Conservation (phyloP, 1,140 invertebrate species). For the Neodiprion virginianus region DNA sequence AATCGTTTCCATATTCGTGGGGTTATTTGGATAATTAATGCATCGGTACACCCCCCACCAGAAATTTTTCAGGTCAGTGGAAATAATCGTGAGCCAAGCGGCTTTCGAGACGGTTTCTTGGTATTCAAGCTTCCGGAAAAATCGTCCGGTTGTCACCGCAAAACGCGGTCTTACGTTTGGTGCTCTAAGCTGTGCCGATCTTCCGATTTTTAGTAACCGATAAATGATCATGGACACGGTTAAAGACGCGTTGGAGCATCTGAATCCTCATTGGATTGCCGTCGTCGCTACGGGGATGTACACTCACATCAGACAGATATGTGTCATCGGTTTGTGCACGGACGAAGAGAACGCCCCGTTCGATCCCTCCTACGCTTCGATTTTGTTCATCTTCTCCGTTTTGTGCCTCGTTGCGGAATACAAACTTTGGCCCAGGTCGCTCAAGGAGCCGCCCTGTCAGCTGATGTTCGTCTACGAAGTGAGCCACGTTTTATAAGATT, state of each 20-base stretch:
- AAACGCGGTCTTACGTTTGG: too few species aligned
- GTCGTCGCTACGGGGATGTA: conserved; percentile 54
- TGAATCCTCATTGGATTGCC: conserved; percentile 55
- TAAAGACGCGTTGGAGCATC: conserved; percentile 41
- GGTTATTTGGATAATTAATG: background rate
- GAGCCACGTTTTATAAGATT: conserved; percentile 8
- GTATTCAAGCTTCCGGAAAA: too few species aligned
- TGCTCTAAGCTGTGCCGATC: too few species aligned
- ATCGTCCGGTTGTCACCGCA: too few species aligned
- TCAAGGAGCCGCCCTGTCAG: conserved; percentile 56
- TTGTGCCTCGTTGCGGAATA: conserved; percentile 56
- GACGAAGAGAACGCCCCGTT: conserved; percentile 41
- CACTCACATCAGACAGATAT: conserved; percentile 54
- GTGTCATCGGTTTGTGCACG: conserved; percentile 54
- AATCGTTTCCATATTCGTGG: conserved; percentile 2
- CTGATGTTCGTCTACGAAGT: conserved; percentile 58
- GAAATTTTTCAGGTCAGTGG: background rate
- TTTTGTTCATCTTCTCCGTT: conserved; percentile 52
- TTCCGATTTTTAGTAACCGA: too few species aligned
- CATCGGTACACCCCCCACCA: background rate
- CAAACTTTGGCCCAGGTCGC: conserved; percentile 54
- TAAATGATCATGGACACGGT: conserved; percentile 41
- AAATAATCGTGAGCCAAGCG: too few species aligned
- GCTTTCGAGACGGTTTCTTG: too few species aligned
- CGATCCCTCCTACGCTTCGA: conserved; percentile 50